Evolutionary conservation across 1,140 invertebrate genomes (phyloP), one percentile per base, ranked within the genome.

Genomic region (Philopotamus ludificatus): DNA sequence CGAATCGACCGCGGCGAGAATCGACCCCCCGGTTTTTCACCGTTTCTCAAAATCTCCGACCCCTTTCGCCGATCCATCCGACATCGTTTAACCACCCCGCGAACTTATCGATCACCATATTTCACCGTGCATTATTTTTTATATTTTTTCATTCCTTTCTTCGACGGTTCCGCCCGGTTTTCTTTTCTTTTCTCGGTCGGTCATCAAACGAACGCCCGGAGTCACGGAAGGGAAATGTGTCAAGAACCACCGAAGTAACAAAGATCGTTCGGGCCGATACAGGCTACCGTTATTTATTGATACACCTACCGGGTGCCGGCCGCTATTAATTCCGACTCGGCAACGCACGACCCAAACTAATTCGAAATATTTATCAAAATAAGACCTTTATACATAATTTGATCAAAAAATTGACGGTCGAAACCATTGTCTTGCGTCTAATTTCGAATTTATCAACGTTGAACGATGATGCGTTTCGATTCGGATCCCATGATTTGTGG

Each of bases 191-290:
- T 45, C 25, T 57, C 51, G 58, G 65, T 62, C 41, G 67, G 64
- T 65, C 67, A 65, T 65, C 67, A 62, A 68, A 68, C 64, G 63
- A 68, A 68, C 67, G 65, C 66, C n/a, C 59, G 41, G 25, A 64
- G 66, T 64, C 66, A 68, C 67, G 67, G 58, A 68, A 65, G 59
- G 53, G 22, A 26, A 65, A 47, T 68, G 66, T 64, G 66, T 68
- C 67, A 63, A 68, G 59, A 68, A 68, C 42, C 15, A 18, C 15
- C 28, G 55, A 26, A 26, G 53, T 57, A 39, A 47, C 63, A 41
- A 61, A 68, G 67, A 68, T 68, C 57, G 63, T 49, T 50, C 18
- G 41, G 34, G 8, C 21, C 66, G 66, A 67, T 67, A 67, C 42
- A 26, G 61, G 57, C 57, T 60, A 60, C 57, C 39, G 57, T 60